A percentile compares a stretch with the other conserved stretches of the same genome.
These are phyloP conservation scores for Drosophila tsacasi DNA, from an alignment of 1,140 invertebrate species.

Conservation along the genomic window DNA sequence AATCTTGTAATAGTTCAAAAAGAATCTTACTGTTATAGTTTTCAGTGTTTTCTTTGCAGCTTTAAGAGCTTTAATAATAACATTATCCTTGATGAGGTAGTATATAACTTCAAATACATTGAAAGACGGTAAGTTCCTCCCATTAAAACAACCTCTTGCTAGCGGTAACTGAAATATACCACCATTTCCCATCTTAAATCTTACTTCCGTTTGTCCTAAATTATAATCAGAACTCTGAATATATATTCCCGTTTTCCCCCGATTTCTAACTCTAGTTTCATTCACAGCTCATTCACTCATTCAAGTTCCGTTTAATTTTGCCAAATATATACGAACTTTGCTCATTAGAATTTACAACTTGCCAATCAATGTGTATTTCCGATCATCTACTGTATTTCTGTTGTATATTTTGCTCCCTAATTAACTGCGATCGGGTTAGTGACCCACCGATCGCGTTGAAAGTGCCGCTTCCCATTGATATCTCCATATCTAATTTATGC, in stretches of 20 bases:
- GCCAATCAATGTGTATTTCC: slow-evolving; percentile 28
- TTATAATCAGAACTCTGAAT: slow-evolving; percentile 1
- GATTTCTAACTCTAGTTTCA: background rate
- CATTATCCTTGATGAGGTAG: background rate
- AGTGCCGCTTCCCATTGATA: slow-evolving; percentile 61
- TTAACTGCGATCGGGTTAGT: slow-evolving; percentile 32
- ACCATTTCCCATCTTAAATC: background rate
- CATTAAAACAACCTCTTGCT: background rate
- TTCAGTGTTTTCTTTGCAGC: background rate
- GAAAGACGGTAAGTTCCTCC: too few species aligned
- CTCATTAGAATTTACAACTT: slow-evolving; percentile 19
- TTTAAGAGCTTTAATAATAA: background rate
- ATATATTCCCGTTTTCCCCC: slow-evolving; percentile 3
- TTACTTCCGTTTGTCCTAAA: slow-evolving; percentile 19
- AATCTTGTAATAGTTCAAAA: background rate
- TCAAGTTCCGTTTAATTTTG: slow-evolving; percentile 30
- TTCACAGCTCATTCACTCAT: background rate
- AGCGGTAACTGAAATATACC: background rate
- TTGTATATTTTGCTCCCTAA: background rate
- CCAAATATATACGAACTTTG: slow-evolving; percentile 4
- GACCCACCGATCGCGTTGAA: slow-evolving; percentile 28
- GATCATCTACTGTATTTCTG: slow-evolving; percentile 14
- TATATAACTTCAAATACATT: background rate
- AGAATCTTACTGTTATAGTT: background rate
- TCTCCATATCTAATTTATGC: slow-evolving; percentile 46